phyloP scores from a whole-genome alignment of 2,797 vertebrate species.

The Poeciliopsis presidionis region DNA sequence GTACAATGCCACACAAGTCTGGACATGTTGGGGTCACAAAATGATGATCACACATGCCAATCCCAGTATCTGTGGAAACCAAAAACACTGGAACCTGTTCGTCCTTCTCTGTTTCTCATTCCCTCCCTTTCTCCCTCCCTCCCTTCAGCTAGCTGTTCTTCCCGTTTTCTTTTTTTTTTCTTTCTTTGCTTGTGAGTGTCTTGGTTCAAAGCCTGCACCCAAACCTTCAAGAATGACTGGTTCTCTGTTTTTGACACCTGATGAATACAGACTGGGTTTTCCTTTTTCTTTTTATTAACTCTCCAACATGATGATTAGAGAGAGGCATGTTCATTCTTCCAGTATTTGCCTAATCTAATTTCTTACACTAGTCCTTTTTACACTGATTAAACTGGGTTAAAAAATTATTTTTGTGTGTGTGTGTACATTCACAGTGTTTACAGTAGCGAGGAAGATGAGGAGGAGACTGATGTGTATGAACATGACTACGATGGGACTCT shows the following conservation, averaged over 20 bases:
- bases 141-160: conserved; percentile 28
- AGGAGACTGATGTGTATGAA: conserved; percentile 95
- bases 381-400: conserved; percentile 28
- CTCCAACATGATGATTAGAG: conserved; percentile 63
- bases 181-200: conserved; percentile 67
- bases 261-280: conserved; percentile 66
- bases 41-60: conserved; percentile 87
- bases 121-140: conserved; percentile 17
- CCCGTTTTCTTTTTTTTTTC: conserved; percentile 23
- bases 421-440: conserved; percentile 86
- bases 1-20: conserved; percentile 91
- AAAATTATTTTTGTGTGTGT: conserved; percentile 4
- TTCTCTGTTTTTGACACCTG: conserved; percentile 84
- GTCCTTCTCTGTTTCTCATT: conserved; percentile 72
- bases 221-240: conserved; percentile 91
- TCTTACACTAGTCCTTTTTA: conserved; percentile 26
- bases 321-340: conserved; percentile 44
- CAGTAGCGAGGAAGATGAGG: conserved; percentile 98
- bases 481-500: conserved; percentile 96
- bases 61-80: conserved; percentile 99
- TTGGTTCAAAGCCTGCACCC: conserved; percentile 80
- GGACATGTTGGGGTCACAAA: conserved; percentile 87
- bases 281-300: conserved; percentile 50
- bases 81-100: conserved; percentile 97
- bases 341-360: conserved; percentile 39